phyloP scores from a whole-genome alignment of 2,113 vertebrate genomes.

The Clarias gariepinus region DNA sequence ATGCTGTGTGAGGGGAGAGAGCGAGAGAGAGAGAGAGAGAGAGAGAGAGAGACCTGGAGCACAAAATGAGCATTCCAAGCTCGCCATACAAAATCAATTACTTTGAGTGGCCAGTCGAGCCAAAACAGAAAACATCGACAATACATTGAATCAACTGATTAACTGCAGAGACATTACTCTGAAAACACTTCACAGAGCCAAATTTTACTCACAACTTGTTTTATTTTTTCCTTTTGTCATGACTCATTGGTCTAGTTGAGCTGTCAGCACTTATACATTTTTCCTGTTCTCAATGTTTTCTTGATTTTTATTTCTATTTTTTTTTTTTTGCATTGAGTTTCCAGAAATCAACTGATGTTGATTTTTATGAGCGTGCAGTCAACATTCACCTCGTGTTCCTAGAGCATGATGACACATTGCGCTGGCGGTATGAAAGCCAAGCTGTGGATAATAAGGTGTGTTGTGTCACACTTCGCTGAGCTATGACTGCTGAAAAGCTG shows the following conservation, averaged over 20 bases:
- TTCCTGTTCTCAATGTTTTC: constrained; percentile 50
- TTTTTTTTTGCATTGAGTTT: constrained; percentile 57
- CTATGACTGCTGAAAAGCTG: constrained; percentile 68
- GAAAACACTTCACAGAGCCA: constrained; percentile 63
- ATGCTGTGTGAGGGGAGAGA: constrained; percentile 18
- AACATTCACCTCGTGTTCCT: constrained; percentile 67
- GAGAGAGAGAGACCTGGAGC: constrained; percentile 43
- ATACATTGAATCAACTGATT: constrained; percentile 70
- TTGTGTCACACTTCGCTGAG: constrained; percentile 75
- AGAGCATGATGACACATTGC: constrained; percentile 73
- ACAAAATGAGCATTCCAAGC: constrained; percentile 66
- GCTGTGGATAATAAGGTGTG: constrained; percentile 71
- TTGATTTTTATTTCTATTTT: constrained; percentile 61
- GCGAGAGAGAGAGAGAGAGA: constrained; percentile 20
- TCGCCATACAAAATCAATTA: constrained; percentile 75
- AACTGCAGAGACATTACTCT: constrained; percentile 57
- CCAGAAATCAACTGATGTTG: constrained; percentile 65
- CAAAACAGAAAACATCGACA: constrained; percentile 70
- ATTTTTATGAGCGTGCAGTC: constrained; percentile 63
- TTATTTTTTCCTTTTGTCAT: constrained; percentile 61
- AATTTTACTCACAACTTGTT: constrained; percentile 65
- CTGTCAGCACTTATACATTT: constrained; percentile 55
- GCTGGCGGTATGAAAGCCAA: constrained; percentile 53
- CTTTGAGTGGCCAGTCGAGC: constrained; percentile 69
- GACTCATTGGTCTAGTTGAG: constrained; percentile 68